Conservation (phyloP, 1,140 invertebrate species). For the Dendroctonus valens region DNA sequence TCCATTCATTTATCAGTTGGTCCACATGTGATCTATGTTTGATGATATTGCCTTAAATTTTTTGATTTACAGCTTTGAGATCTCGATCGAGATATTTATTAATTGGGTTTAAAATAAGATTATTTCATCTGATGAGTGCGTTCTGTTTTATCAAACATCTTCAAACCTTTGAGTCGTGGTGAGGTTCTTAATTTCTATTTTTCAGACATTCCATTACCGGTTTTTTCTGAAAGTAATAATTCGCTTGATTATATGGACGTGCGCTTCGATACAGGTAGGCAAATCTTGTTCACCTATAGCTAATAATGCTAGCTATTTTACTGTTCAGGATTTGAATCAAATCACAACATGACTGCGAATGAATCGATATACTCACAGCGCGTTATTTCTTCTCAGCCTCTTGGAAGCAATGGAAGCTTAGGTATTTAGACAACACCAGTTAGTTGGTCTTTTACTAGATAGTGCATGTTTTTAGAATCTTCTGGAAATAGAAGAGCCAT, state of each 20-base stretch:
- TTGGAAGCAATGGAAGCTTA: not conserved
- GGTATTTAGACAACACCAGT: not conserved
- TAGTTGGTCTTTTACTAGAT: not conserved
- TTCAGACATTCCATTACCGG: constrained; percentile 27
- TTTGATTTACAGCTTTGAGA: not conserved
- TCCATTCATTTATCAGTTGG: not conserved
- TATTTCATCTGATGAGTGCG: not conserved
- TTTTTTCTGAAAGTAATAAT: constrained; percentile 13
- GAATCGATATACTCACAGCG: not conserved
- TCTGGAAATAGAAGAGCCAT: constrained; percentile 47
- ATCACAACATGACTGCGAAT: not conserved
- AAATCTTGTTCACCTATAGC: not conserved
- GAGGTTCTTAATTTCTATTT: not conserved
- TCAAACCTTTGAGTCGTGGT: no score
- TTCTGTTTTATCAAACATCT: not conserved
- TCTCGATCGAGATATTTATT: not conserved
- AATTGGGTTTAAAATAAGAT: not conserved
- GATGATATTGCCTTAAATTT: not conserved
- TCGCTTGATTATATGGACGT: no score
- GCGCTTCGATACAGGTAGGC: constrained; percentile 21
- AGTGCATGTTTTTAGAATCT: not conserved
- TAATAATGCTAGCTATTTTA: constrained; percentile 17
- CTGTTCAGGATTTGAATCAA: constrained; percentile 8
- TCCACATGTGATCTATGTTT: not conserved
- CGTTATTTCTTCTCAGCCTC: not conserved